A percentile compares a stretch with the other conserved stretches of the same genome.
These are phyloP conservation scores for Microctenopoma steveboyesi DNA, from an alignment of 2,797 vertebrate species.

Conservation along the genomic window DNA sequence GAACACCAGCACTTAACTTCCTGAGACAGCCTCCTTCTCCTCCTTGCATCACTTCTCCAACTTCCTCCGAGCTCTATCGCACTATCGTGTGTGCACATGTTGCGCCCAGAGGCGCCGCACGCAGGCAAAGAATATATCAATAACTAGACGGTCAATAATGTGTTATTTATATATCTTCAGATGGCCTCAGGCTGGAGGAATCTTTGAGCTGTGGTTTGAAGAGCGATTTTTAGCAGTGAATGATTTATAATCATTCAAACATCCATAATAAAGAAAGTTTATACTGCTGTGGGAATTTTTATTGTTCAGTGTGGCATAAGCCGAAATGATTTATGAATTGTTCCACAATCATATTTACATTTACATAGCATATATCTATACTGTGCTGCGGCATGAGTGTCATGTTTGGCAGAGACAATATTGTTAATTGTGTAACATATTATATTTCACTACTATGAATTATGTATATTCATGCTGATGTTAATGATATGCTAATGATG, in stretches of 20 bases:
- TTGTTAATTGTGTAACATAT: constrained; percentile 56
- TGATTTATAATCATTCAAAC: constrained; percentile 47
- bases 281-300: constrained; percentile 5
- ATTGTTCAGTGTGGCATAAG: constrained; percentile 39
- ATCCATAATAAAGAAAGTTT: constrained; percentile 26
- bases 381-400: constrained; percentile 7
- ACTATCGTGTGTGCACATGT: constrained; percentile 34
- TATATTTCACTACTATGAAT: constrained; percentile 65
- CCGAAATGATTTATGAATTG: constrained; percentile 39
- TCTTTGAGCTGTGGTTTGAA: constrained; percentile 48
- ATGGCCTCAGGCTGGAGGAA: constrained; percentile 37
- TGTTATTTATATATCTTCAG: constrained; percentile 58
- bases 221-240: constrained; percentile 40
- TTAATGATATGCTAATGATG: constrained; percentile 69
- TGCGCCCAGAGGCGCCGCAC: constrained; percentile 33
- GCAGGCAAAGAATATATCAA: constrained; percentile 46
- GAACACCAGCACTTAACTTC: constrained; percentile 36
- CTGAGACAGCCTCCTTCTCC: constrained; percentile 47
- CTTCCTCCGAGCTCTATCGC: constrained; percentile 29
- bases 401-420: constrained; percentile 35
- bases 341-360: constrained; percentile 25
- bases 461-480: constrained; percentile 61
- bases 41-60: constrained; percentile 53
- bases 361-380: constrained; percentile 35
- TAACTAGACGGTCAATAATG: constrained; percentile 50